A percentile compares a stretch with the other conserved stretches of the same genome.
phyloP scores from a whole-genome alignment of 2,113 vertebrate species.

The Lichenostomus cassidix region DNA sequence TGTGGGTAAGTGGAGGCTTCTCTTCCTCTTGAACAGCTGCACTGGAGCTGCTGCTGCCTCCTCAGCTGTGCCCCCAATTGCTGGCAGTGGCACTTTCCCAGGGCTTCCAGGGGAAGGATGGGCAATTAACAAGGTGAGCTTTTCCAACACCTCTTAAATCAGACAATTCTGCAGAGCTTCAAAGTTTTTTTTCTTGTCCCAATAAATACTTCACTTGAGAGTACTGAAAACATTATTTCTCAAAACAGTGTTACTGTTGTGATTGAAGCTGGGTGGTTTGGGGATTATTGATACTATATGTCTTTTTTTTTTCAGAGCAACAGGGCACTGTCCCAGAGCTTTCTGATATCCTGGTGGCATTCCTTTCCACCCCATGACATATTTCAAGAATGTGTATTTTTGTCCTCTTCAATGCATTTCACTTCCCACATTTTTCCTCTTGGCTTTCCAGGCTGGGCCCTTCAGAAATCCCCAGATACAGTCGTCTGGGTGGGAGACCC shows the following conservation, averaged over 20 bases:
- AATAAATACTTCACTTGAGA: neutral
- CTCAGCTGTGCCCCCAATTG: neutral
- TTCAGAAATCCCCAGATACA: neutral
- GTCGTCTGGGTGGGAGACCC: neutral
- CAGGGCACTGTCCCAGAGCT: too few relatives aligned
- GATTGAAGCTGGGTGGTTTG: neutral
- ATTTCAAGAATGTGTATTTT: neutral
- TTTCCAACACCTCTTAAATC: neutral
- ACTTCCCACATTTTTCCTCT: neutral
- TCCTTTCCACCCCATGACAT: too few relatives aligned
- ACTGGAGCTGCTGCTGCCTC: neutral
- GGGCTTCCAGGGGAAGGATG: neutral
- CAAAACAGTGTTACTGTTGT: neutral
- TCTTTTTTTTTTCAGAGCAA: neutral
- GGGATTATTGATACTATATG: neutral
- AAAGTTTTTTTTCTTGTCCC: accelerated
- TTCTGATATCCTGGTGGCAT: neutral
- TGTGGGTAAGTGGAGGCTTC: neutral
- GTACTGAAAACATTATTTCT: neutral
- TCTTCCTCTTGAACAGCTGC: neutral
- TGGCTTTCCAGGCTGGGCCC: neutral
- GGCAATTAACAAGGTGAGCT: neutral
- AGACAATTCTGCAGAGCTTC: too few relatives aligned
- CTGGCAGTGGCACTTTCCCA: neutral
- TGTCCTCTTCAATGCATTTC: accelerated